Base-by-base conservation (phyloP, 2,888 invertebrate genomes). In the Drosophila eohydei region DNA sequence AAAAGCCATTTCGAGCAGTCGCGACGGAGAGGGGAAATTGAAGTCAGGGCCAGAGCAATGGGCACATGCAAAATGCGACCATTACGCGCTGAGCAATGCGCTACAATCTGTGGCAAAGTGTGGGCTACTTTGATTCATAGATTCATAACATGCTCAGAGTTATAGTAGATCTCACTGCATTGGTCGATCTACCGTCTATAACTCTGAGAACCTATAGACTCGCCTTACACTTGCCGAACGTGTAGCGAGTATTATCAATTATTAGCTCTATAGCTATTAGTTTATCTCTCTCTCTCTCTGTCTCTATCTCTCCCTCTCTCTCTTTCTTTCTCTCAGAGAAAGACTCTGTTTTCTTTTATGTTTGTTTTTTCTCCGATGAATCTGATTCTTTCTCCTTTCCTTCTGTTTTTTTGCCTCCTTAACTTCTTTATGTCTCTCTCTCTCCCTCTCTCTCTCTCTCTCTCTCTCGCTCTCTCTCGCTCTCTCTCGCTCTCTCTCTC, bases 1-100 rank as follows among this genome's bases (percentile, higher is more conserved):
- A 84, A 87, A 87, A 84, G 84, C 87, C 87, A 82, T 84, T 84
- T 80, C 72, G 76, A 76, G 71, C 68, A 79, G 69, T 60, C 73
- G 63, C 9, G 34, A 32, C n/a, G 4, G 26, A 26, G 40, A 26
- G 41, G 32, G 40, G 8, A 12, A 32, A 36, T 14, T 36, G 36
- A 38, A 52, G 36, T 26, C 46, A 57, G 40, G 66, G 34, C 65
- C 58, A 54, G 52, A n/a, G 66, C 57, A 52, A 41, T 36, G 28
- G 41, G 61, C 65, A 68, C 71, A 80, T 82, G 83, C 73, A 79
- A 84, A 87, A 67, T 72, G 79, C 69, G 71, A 54, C 65, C 82
- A 82, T 80, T 84, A 74, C 63, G 60, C 65, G 61, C 59, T 48
- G 51, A 30, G 16, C 55, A 41, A 14, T 72, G 58, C 81, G 63